Percentiles rank a stretch among this genome's conserved stretches.
These are phyloP conservation scores for Diploscapter pachys DNA, from an alignment of 1,140 invertebrate species.

Conservation along the genomic window DNA sequence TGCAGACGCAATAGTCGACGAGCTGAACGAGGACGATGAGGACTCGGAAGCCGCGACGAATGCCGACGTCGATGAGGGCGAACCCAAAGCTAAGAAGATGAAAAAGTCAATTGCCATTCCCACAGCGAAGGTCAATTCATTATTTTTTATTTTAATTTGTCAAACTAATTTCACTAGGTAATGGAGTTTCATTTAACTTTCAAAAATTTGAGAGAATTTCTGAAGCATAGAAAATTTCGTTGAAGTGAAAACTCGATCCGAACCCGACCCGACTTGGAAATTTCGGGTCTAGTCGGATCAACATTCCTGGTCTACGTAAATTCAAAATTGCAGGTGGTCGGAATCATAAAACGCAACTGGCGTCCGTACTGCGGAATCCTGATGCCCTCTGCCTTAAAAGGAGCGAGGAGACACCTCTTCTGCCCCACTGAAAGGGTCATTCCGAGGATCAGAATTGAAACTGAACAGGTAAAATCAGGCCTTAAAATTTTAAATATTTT, in stretches of 20 bases:
- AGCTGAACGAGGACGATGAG: conserved; percentile 55
- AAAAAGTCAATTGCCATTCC: conserved; percentile 60
- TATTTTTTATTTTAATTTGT: background rate
- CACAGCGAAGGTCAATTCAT: conserved; percentile 70
- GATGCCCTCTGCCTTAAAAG: conserved; percentile 72
- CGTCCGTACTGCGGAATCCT: conserved; percentile 92
- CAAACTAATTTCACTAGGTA: too few species aligned
- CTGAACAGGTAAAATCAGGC: conserved; percentile 64
- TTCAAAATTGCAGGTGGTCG: conserved; percentile 71
- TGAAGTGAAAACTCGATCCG: too few species aligned
- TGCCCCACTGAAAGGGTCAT: conserved; percentile 83
- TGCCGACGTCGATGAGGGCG: conserved; percentile 27
- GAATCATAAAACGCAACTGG: conserved; percentile 93
- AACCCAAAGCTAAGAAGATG: conserved; percentile 18
- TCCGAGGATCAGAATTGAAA: conserved; percentile 85
- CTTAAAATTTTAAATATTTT: too few species aligned
- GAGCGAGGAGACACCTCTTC: conserved; percentile 75
- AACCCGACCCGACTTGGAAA: too few species aligned
- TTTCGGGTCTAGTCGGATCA: too few species aligned
- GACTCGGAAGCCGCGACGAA: conserved; percentile 40
- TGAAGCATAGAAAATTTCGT: too few species aligned
- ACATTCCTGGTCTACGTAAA: background rate
- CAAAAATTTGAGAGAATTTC: too few species aligned
- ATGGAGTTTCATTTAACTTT: too few species aligned
- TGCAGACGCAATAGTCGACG: conserved; percentile 37